Evolutionary conservation across 2,113 vertebrate species (phyloP), one percentile per base, ranked within the genome.

Genomic region (Paramisgurnus dabryanus): DNA sequence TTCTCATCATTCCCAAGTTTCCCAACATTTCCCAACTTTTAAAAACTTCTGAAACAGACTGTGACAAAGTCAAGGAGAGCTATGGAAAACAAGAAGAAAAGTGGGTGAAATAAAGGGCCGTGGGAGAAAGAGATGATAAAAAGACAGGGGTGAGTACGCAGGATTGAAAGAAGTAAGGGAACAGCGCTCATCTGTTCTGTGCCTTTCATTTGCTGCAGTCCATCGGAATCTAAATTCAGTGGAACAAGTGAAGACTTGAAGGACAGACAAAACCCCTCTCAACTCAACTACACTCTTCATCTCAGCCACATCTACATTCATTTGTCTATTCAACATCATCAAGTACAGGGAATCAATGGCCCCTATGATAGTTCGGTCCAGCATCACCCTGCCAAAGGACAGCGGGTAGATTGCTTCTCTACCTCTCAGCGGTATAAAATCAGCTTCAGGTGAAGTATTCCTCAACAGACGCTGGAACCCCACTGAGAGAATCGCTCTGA

Each of bases 171-270:
- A 6, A 4, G 67, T 13, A 53, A 17, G 55, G 69, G 22, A 7
- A 60, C 39, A 3, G 18, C 18, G 67, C 66, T 39, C 13, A 50
- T 13, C n/a, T 72, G 55, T 65, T 50, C 34, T 13, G 2, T 66
- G 65, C 60, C 64, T 68, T 45, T 74, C 75, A 79, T 79, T 76
- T 71, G n/a, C 76, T 34, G 67, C 61, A 66, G 58, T 73, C 78
- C 50, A 9, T 49, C 57, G 39, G 74, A 81, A 84, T 82, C 76
- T 71, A 76, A 79, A 79, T 79, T 79, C 80, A 81, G 65, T 39
- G 5, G 55, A 72, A 75, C 47, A 63, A 84, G 67, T 77, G 69
- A 81, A 81, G 69, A 18, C 64, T 78, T 57, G 55, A 81, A 57
- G 74, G 64, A 84, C 69, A 58, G 76, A 77, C 79, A 75, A 58